These are phyloP conservation scores for Dipodomys merriami DNA, from an alignment of 2,113 vertebrate genomes.

Conservation along the genomic window DNA sequence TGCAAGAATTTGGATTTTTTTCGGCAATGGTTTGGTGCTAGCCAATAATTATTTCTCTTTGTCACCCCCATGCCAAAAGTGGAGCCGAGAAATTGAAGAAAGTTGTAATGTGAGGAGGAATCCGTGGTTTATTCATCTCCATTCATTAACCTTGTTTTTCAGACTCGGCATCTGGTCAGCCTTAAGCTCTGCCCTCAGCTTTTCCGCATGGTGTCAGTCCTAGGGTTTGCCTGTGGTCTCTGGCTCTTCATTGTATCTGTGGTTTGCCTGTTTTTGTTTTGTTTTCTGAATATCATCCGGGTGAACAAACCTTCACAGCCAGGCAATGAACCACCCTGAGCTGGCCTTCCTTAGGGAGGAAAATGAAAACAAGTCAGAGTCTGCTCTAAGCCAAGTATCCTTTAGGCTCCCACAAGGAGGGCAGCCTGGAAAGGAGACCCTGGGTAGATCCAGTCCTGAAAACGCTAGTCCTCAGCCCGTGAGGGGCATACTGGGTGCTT, in stretches of 20 bases:
- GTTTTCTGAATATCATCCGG: not conserved
- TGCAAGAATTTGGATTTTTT: constrained; percentile 63
- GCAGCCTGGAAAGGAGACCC: rapidly evolving
- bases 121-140: not conserved
- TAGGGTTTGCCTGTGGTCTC: not conserved
- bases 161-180: rapidly evolving
- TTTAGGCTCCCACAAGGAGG: rapidly evolving
- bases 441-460: not conserved
- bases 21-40: constrained; percentile 56
- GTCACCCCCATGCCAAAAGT: not conserved
- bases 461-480: rapidly evolving
- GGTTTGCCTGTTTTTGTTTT: too few species aligned
- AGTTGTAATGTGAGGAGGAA: rapidly evolving
- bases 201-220: rapidly evolving
- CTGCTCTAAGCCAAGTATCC: rapidly evolving
- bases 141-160: not conserved
- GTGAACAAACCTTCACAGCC: not conserved
- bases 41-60: constrained; percentile 67
- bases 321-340: not conserved
- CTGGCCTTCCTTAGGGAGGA: not conserved
- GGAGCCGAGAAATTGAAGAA: not conserved
- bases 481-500: rapidly evolving
- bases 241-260: too few species aligned
- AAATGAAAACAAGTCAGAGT: not conserved
- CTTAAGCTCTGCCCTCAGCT: too few species aligned